Percentiles rank a stretch among this genome's conserved stretches.
These are phyloP conservation scores for Papilio helenus DNA, from an alignment of 1,140 invertebrate species.

Conservation along the genomic window DNA sequence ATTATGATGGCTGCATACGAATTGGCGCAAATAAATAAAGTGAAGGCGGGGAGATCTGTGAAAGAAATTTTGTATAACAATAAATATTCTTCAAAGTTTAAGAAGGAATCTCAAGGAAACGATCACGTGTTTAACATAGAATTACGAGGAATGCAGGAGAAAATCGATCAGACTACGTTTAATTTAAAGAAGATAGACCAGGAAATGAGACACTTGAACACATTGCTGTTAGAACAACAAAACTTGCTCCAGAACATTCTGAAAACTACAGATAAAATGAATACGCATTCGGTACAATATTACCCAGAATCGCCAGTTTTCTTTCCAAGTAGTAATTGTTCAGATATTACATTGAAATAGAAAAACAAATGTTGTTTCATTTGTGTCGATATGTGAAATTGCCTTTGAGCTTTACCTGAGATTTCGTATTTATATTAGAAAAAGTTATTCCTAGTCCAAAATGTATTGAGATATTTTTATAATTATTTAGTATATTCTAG, in stretches of 20 bases:
- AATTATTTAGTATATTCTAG: background rate
- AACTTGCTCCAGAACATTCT: slow-evolving; percentile 67
- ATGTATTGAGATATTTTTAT: background rate
- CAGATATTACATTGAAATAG: slow-evolving; percentile 49
- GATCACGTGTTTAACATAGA: slow-evolving; percentile 72
- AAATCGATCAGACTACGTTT: slow-evolving; percentile 76
- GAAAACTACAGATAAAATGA: slow-evolving; percentile 56
- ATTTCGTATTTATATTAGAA: too few relatives aligned
- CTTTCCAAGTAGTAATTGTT: slow-evolving; percentile 58
- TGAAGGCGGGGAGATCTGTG: slow-evolving; percentile 68
- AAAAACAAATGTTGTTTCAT: slow-evolving; percentile 28
- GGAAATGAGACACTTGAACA: slow-evolving; percentile 75
- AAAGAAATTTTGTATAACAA: slow-evolving; percentile 74
- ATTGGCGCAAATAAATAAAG: slow-evolving; percentile 82
- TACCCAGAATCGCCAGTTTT: slow-evolving; percentile 64
- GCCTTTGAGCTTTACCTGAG: too few relatives aligned
- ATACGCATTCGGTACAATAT: slow-evolving; percentile 48
- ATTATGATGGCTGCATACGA: slow-evolving; percentile 86
- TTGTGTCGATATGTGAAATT: background rate
- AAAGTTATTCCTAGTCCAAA: background rate
- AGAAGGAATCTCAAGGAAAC: slow-evolving; percentile 60
- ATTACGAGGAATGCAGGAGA: slow-evolving; percentile 76
- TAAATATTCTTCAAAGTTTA: slow-evolving; percentile 67
- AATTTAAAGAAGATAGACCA: slow-evolving; percentile 79
- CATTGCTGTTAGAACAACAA: slow-evolving; percentile 69